Evolutionary conservation across 2,888 invertebrate species (phyloP).

Genomic region (Leptopterna dolabrata): DNA sequence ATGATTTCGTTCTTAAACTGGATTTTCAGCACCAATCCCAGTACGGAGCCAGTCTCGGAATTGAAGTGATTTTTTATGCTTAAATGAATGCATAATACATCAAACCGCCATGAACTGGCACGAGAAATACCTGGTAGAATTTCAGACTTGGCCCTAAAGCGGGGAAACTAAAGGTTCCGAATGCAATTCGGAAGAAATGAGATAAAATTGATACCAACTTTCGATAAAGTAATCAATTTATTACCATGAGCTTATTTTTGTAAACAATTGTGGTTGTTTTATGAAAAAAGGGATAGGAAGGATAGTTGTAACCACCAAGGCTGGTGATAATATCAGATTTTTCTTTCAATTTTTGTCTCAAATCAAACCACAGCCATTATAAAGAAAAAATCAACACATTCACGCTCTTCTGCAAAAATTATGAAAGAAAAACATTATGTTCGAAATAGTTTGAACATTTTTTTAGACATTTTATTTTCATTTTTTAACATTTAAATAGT

Average conservation of each 20-base stretch:
- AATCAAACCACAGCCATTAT: constrained; percentile 40
- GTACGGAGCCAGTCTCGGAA: background rate
- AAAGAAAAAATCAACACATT: constrained; percentile 13
- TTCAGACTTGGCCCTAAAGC: background rate
- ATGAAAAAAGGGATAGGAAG: background rate
- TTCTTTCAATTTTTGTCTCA: constrained; percentile 6
- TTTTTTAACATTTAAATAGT: constrained; percentile 43
- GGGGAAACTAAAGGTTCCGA: background rate
- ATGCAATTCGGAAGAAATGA: background rate
- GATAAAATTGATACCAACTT: background rate
- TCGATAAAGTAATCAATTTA: constrained; percentile 7
- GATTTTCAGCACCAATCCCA: background rate
- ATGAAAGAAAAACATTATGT: background rate
- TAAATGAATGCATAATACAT: background rate
- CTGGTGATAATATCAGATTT: background rate
- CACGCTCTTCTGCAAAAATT: constrained; percentile 6
- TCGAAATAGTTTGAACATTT: constrained; percentile 46
- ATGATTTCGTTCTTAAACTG: background rate
- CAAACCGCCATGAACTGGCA: background rate
- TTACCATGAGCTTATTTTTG: constrained; percentile 8
- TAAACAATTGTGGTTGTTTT: background rate
- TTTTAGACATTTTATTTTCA: constrained; percentile 8
- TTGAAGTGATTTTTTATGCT: background rate
- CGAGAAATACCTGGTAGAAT: too few species aligned
- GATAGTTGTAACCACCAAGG: background rate